Evolutionary conservation across 2,888 invertebrate genomes (phyloP), one percentile per base, ranked within the genome.

Genomic region (Masnerella sp.): DNA sequence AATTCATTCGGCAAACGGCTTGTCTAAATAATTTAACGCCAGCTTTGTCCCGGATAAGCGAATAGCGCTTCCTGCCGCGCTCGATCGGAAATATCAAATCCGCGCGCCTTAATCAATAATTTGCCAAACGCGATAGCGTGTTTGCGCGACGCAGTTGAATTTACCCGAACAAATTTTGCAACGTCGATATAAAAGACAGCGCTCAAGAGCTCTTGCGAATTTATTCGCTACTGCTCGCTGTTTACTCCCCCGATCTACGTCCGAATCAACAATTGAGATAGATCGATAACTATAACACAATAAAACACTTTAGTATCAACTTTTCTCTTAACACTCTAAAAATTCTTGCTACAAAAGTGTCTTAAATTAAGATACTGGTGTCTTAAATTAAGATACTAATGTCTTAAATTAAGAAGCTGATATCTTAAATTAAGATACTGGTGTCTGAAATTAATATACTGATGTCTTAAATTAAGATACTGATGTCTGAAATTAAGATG

Each of bases 1-100:
- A 54, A 70, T 62, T 70, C 54, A 49, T 38, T 56, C 56, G 47
- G 47, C 47, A 54, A 54, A 70, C 49, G 61, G 32, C 22, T 20
- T 47, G 49, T 45, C 69, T 56, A 32, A 54, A 70, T 70, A 62
- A 62, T 54, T 61, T 56, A 61, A 47, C 56, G 40, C 11, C 22
- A 20, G 11, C 58, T 68, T 52, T 52, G 51, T 59, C 22, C 17
- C 14, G 17, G 22, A 47, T 32, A 56, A 67, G 49, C 32, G 36
- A 36, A 47, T n/a, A 54, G 25, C 38, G 17, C 11, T 28, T 14
- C 14, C 28, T 22, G 18, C 28, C 15, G 11, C 34, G 5, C 15
- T 42, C 42, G 22, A 59, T 61, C 42, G 58, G 43, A 58, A 67
- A 58, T 67, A 56, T 47, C 49, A 28, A 47, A 30, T 47, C 36